Percentiles rank a stretch among this genome's conserved stretches.
These are phyloP conservation scores for Agrypnus murinus DNA, from an alignment of 2,888 invertebrate species.

Conservation along the genomic window DNA sequence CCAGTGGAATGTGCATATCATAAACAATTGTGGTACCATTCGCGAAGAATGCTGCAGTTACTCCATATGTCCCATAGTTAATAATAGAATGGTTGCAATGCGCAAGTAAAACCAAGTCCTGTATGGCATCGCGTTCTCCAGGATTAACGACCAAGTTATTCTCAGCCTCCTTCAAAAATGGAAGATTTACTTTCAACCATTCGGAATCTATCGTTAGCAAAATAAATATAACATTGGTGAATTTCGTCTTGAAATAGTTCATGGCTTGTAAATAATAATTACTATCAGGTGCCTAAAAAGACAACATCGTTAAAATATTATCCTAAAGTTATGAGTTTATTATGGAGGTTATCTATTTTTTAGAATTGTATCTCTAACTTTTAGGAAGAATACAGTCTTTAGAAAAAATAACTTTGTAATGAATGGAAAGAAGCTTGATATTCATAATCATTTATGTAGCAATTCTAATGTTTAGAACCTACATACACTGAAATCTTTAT, in stretches of 20 bases:
- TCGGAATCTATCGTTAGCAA: slow-evolving; percentile 44
- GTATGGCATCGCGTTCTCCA: slow-evolving; percentile 21
- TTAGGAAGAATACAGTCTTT: no score
- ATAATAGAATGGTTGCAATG: slow-evolving; percentile 54
- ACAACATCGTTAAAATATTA: no score
- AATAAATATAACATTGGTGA: slow-evolving; percentile 48
- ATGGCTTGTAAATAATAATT: slow-evolving; percentile 51
- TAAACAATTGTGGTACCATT: slow-evolving; percentile 52
- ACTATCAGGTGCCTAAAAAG: slow-evolving; percentile 44
- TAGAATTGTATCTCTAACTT: no score
- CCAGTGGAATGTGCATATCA: slow-evolving; percentile 51
- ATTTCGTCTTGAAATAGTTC: slow-evolving; percentile 47
- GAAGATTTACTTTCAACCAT: slow-evolving; percentile 41
- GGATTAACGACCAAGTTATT: slow-evolving; percentile 48
- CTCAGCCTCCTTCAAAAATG: no score
- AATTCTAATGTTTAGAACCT: no score
- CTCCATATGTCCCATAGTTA: no score
- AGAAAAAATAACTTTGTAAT: no score
- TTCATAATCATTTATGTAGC: no score
- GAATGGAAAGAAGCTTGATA: no score
- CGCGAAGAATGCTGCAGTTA: slow-evolving; percentile 48
- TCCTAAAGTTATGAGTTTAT: no score
- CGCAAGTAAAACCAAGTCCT: slow-evolving; percentile 50
- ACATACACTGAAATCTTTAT: no score
- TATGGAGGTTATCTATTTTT: no score